phyloP scores from a whole-genome alignment of 2,888 invertebrate species.

The Drosophila fungiperda region DNA sequence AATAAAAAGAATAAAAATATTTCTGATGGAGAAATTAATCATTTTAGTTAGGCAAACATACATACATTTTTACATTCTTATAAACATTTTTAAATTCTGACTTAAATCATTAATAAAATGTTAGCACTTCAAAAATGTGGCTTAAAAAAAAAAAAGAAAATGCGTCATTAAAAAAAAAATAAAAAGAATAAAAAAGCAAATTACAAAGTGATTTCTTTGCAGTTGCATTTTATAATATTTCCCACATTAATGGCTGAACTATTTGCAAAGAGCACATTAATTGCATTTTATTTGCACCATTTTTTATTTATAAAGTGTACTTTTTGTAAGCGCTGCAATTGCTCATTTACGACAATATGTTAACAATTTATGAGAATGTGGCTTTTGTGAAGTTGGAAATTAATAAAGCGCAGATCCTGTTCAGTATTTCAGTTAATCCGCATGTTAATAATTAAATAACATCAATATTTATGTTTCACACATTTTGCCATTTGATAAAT shows the following conservation, averaged over 20 bases:
- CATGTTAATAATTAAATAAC: slow-evolving; percentile 62
- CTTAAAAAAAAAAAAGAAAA: background rate
- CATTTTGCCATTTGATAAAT: slow-evolving; percentile 60
- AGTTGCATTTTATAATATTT: slow-evolving; percentile 7
- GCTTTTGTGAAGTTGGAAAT: slow-evolving; percentile 34
- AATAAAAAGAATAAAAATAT: background rate
- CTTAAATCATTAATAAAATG: background rate
- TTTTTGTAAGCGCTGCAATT: background rate
- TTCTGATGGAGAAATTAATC: background rate
- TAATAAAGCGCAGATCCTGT: slow-evolving; percentile 40
- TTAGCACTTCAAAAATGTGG: background rate
- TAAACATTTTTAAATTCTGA: background rate
- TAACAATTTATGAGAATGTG: slow-evolving; percentile 35
- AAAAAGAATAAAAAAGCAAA: background rate
- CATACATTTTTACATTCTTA: background rate
- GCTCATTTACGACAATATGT: slow-evolving; percentile 31
- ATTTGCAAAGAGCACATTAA: slow-evolving; percentile 3
- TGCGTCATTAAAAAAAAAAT: too few relatives aligned
- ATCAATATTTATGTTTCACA: slow-evolving; percentile 62
- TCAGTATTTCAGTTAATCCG: slow-evolving; percentile 24
- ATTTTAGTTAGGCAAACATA: background rate
- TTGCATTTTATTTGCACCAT: background rate
- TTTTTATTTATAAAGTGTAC: slow-evolving; percentile 6
- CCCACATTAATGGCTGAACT: slow-evolving; percentile 4
- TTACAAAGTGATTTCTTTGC: background rate